Percentiles rank a stretch among this genome's conserved stretches.
Evolutionary conservation across 1,140 invertebrate species (phyloP).

Genomic region (Acromyrmex charruanus): DNA sequence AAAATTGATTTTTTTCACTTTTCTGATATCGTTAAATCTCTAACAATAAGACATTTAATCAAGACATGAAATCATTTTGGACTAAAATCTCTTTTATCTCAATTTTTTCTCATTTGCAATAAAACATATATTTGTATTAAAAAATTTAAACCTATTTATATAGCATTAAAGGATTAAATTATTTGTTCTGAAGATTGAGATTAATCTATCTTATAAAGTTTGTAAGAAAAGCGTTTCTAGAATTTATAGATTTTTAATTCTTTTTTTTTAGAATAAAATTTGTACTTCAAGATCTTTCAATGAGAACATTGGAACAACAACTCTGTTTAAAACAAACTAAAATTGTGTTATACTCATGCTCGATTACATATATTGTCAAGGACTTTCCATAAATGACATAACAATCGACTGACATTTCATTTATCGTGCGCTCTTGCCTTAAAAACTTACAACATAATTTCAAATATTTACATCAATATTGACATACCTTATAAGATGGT

Average conservation of each 20-base stretch:
- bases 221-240: neutral
- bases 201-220: neutral
- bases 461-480: neutral
- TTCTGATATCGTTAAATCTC: neutral
- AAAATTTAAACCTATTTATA: neutral
- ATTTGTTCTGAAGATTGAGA: neutral
- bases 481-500: slow-evolving; percentile 55
- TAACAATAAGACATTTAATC: neutral
- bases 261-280: neutral
- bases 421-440: no score
- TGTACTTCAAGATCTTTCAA: no score
- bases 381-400: no score
- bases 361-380: no score
- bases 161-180: neutral
- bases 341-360: no score
- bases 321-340: no score
- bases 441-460: neutral
- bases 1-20: neutral
- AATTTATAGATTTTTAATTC: neutral
- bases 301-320: no score
- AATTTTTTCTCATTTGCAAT: neutral
- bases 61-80: neutral
- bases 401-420: no score
- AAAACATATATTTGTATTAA: neutral
- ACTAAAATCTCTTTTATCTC: neutral